These are phyloP conservation scores for Epinephelus cyanopodus DNA, from an alignment of 2,113 vertebrate genomes.

Conservation along the genomic window DNA sequence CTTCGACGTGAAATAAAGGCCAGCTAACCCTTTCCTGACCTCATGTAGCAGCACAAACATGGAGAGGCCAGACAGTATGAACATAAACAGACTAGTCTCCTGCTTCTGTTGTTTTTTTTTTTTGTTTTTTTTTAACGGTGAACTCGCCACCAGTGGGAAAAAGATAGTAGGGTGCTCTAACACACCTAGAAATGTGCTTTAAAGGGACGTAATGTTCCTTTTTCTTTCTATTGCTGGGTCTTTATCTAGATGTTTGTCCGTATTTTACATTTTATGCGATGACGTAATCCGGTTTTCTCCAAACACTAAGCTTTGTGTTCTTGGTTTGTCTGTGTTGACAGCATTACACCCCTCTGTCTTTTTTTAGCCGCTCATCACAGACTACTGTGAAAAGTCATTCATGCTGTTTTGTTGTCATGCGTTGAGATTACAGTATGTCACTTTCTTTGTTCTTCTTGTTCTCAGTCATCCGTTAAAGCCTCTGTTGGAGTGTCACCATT, in stretches of 20 bases:
- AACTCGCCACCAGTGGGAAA: background rate
- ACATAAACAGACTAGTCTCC: slow-evolving; percentile 48
- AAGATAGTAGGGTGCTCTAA: background rate
- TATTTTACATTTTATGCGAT: background rate
- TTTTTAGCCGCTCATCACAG: background rate
- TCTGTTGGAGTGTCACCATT: slow-evolving; percentile 54
- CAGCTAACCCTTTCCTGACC: slow-evolving; percentile 65
- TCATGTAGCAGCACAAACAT: slow-evolving; percentile 40
- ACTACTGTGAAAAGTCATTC: slow-evolving; percentile 31
- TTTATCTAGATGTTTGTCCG: background rate
- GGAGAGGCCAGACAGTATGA: slow-evolving; percentile 29
- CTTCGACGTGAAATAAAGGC: slow-evolving; percentile 58
- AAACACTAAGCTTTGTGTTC: background rate
- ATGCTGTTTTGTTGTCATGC: slow-evolving; percentile 53
- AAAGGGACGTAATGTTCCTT: no score
- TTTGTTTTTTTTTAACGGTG: background rate
- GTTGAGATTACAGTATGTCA: slow-evolving; percentile 47
- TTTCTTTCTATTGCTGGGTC: background rate
- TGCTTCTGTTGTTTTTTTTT: background rate
- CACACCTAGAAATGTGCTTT: no score
- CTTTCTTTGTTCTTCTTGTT: slow-evolving; percentile 69
- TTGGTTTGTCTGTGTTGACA: slow-evolving; percentile 11
- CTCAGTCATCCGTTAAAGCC: slow-evolving; percentile 67
- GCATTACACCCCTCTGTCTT: background rate
- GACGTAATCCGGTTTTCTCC: background rate